A percentile compares a stretch with the other conserved stretches of the same genome.
These are phyloP conservation scores for Holocentrus rufus DNA, from an alignment of 2,797 vertebrate genomes.

Conservation along the genomic window DNA sequence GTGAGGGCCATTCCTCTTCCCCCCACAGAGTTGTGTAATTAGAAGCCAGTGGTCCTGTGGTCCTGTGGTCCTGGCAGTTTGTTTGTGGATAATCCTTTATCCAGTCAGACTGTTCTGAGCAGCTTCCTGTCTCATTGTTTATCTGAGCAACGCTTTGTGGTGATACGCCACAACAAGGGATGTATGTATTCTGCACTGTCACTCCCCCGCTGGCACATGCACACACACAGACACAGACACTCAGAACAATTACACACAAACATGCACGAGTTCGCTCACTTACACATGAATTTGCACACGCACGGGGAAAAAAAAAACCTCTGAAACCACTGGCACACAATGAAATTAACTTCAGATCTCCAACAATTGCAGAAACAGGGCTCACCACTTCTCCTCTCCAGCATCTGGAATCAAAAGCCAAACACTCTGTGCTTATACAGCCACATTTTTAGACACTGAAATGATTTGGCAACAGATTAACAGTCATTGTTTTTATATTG, in stretches of 20 bases:
- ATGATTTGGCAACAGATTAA: constrained; percentile 22
- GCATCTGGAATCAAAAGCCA: constrained; percentile 33
- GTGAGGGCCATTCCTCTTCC: constrained; percentile 23
- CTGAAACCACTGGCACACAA: constrained; percentile 52
- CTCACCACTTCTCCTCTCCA: constrained; percentile 39
- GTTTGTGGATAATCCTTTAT: constrained; percentile 46
- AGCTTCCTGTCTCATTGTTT: constrained; percentile 67
- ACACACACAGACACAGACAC: not conserved
- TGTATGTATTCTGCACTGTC: constrained; percentile 53
- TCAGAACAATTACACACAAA: not conserved
- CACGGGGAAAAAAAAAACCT: constrained; percentile 46
- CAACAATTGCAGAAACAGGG: constrained; percentile 25
- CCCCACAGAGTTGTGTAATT: constrained; percentile 53
- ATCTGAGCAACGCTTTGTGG: constrained; percentile 61
- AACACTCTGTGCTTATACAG: constrained; percentile 10
- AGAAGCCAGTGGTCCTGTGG: constrained; percentile 55
- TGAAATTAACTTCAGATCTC: constrained; percentile 24
- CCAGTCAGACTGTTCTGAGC: constrained; percentile 20
- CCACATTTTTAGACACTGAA: constrained; percentile 15
- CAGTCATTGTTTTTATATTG: constrained; percentile 12
- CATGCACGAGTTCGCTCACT: not conserved
- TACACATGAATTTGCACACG: constrained; percentile 24
- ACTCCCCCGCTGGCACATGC: constrained; percentile 38
- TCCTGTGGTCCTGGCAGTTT: constrained; percentile 49
- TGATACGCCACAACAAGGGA: constrained; percentile 34